phyloP scores from a whole-genome alignment of 2,113 vertebrate genomes.

The Eulemur macaco region DNA sequence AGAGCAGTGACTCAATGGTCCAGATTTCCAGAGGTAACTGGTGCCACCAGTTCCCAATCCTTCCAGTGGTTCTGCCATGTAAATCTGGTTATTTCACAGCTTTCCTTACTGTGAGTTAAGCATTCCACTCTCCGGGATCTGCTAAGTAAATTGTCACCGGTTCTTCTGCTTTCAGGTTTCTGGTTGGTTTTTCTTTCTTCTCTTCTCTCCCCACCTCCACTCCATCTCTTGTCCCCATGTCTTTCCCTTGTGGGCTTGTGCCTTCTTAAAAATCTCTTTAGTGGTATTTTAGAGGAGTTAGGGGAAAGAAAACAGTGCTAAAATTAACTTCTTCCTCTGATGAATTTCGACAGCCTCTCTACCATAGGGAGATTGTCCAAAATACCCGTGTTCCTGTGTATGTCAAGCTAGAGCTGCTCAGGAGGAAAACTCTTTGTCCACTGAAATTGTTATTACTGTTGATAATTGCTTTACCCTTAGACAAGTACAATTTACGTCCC shows the following conservation, averaged over 20 bases:
- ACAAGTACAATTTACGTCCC: background rate
- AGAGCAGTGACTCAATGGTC: background rate
- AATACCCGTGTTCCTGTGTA: background rate
- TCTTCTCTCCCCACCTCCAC: background rate
- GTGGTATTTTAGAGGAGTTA: slow-evolving; percentile 17
- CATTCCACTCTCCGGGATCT: background rate
- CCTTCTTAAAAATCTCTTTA: background rate
- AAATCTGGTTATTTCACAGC: background rate
- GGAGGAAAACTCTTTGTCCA: background rate
- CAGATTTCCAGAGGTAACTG: background rate
- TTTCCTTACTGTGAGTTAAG: background rate
- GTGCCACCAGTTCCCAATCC: background rate
- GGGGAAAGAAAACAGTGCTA: background rate
- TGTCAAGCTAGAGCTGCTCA: background rate
- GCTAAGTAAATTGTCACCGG: background rate
- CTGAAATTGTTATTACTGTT: background rate
- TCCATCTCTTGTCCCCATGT: background rate
- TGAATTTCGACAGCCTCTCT: background rate
- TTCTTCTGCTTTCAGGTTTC: background rate
- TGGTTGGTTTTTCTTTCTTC: background rate
- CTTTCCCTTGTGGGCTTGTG: background rate
- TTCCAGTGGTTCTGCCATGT: background rate
- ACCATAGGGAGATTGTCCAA: background rate
- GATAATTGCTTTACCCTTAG: background rate
- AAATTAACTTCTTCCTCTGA: slow-evolving; percentile 21